Evolutionary conservation across 2,113 vertebrate species (phyloP), one percentile per base, ranked within the genome.

Genomic region (Gopherus evgoodei): DNA sequence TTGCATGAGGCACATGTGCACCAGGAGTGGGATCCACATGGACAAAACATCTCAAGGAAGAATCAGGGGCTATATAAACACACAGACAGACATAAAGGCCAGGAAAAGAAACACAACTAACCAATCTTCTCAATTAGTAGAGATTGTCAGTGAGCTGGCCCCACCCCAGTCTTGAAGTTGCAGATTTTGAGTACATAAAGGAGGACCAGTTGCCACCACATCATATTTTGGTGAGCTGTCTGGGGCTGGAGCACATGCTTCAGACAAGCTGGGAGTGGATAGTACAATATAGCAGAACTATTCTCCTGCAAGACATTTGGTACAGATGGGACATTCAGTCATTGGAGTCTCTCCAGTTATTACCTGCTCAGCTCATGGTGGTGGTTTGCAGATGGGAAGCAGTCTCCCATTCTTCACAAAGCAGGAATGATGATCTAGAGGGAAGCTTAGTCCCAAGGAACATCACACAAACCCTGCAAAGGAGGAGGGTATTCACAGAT

Each of bases 401-500:
- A 65, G 6, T 72, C 86, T 81, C 91, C 72, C 81, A 42, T 2
- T 54, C 79, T 87, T 31, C 54, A 56, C 2, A 69, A 59, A 31
- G 57, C 27, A 65, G 93, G 65, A 83, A 86, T 12, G 87, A 78
- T 42, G 81, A 90, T 65, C 19, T 84, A 42, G 25, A 38, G 72
- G 57, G 44, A 92, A 86, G 83, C 57, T 44, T 38, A 52, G 22
- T 19, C 87, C 90, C 81, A 83, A 21, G 76, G 89, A 83, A 91
- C 25, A 47, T 47, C 42, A 78, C 44, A 44, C 80, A 42, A 92
- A 57, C n/a, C 92, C 93, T 93, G 90, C 65, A 12, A 92, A 96
- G 59, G 31, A 75, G 13, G 56, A 79, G 11, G 25, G 76, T 86
- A 89, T 42, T 9, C 16, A 54, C 47, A 94, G 92, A 87, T 90